Base-by-base conservation (phyloP, 1,140 invertebrate genomes). In the Pseudomyrmex flavicornis region DNA sequence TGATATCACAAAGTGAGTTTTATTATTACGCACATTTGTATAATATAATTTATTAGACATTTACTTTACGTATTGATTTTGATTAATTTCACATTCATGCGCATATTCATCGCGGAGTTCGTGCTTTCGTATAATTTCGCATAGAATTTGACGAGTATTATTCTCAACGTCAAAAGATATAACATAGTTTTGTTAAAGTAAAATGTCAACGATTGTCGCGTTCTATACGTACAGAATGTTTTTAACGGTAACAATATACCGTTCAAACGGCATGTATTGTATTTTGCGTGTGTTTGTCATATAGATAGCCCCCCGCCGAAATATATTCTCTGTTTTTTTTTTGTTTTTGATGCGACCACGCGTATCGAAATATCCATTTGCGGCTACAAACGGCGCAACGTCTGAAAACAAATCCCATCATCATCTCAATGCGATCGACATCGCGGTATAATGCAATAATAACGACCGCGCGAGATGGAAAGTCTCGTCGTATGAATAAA, bases 401-500 rank as follows among this genome's bases (percentile, higher is more conserved):
- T 35, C 35, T 54, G 35, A 56, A 77, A 77, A 77, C 20, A 68
- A 46, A 77, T 77, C 17, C 0, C 26, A 68, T 77, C 48, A 13
- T 65, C 59, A n/a, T 35, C 35, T 35, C 20, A 12, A 50, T 62
- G 26, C 8, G 48, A 4, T 52, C 35, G 35, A 1, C 4, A 22
- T 5, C 35, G n/a, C n/a, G n/a, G 2, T 56, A 17, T 17, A 46
- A 68, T 44, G 50, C 15, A 77, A 77, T 52, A 58, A 46, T 68
- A 77, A 66, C 9, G 17, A 7, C 0, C n/a, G 26, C 3, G 5
- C n/a, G 12, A 5, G 9, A 1, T 1, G 62, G 7, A 15, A 26
- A 68, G n/a, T 65, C 4, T 75, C 46, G 10, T 52, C 7, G 10
- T 22, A 69, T 22, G 17, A 68, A 48, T 56, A 77, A 52, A 58